Conservation (phyloP, 2,888 invertebrate species). For the Aplocera efformata region DNA sequence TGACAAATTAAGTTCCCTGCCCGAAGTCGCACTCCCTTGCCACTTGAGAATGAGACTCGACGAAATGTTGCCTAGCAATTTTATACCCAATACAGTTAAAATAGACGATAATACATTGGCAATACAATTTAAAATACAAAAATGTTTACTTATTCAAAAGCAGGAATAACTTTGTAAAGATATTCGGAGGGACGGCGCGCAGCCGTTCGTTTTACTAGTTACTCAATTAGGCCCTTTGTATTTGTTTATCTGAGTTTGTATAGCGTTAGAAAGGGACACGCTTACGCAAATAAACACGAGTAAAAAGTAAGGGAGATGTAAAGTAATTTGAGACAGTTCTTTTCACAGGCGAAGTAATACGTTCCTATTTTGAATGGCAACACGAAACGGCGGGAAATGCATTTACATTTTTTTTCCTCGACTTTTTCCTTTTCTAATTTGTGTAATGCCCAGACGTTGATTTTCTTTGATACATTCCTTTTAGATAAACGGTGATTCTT, state of each 20-base stretch:
- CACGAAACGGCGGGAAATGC: conserved; percentile 77
- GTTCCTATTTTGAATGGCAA: conserved; percentile 79
- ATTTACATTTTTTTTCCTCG: conserved; percentile 62
- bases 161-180: conserved; percentile 41
- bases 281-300: conserved; percentile 29
- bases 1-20: conserved; percentile 79
- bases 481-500: conserved; percentile 46
- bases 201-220: conserved; percentile 79
- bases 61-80: conserved; percentile 53
- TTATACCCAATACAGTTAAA: conserved; percentile 6
- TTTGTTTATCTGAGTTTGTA: conserved; percentile 81
- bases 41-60: conserved; percentile 71
- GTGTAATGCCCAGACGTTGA: conserved; percentile 61
- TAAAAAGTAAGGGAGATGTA: conserved; percentile 46
- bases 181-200: conserved; percentile 70
- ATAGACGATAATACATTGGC: conserved; percentile 18
- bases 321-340: conserved; percentile 81
- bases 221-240: conserved; percentile 82
- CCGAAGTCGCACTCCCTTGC: conserved; percentile 70
- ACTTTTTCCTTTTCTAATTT: conserved; percentile 58
- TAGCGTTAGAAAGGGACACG: conserved; percentile 55
- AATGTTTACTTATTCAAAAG: conserved; percentile 17
- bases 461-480: conserved; percentile 68
- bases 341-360: conserved; percentile 74
- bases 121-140: conserved; percentile 36